Percentiles rank a stretch among this genome's conserved stretches.
phyloP scores from a whole-genome alignment of 2,113 vertebrate species.

The Turdus rufiventris region DNA sequence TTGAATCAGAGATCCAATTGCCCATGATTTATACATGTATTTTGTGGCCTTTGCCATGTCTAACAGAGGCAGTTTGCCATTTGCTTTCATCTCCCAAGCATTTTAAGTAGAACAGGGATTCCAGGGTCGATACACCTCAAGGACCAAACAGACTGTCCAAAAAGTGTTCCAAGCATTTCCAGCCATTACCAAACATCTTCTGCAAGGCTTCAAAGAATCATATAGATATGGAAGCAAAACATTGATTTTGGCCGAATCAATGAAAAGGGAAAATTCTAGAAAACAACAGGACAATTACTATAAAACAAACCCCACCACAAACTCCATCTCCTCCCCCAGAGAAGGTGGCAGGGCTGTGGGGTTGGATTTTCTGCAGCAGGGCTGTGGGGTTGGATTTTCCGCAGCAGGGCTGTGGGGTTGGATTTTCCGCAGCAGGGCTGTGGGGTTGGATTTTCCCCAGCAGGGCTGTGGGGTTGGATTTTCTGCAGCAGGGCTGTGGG shows the following conservation, averaged over 20 bases:
- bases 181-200: background rate
- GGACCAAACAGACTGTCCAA: background rate
- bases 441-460: background rate
- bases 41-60: background rate
- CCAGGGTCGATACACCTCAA: background rate
- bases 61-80: slow-evolving; percentile 22
- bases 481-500: background rate
- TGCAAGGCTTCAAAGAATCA: background rate
- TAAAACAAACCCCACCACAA: background rate
- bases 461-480: background rate
- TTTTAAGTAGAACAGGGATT: slow-evolving; percentile 28
- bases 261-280: background rate
- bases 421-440: background rate
- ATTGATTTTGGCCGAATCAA: background rate
- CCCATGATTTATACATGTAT: slow-evolving; percentile 24
- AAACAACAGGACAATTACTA: background rate
- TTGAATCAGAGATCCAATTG: background rate
- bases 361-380: too few species aligned
- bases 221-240: background rate
- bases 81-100: slow-evolving; percentile 20
- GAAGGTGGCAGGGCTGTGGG: background rate
- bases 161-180: background rate
- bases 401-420: background rate
- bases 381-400: background rate
- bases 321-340: background rate